Evolutionary conservation across 2,797 vertebrate genomes (phyloP), one percentile per base, ranked within the genome.

Genomic region (Propithecus perrieri): DNA sequence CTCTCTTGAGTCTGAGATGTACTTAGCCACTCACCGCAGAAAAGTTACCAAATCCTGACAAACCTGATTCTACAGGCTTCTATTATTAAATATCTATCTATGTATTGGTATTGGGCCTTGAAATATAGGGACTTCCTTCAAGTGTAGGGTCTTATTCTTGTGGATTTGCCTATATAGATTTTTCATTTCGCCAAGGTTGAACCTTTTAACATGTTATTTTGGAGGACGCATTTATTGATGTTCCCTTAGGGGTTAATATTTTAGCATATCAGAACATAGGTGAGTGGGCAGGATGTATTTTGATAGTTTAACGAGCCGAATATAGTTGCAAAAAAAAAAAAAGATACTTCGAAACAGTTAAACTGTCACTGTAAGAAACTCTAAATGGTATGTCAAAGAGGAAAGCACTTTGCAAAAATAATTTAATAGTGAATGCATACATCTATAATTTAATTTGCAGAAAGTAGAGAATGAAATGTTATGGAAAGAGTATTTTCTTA

Each of bases 371-470:
- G 79, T 86, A 72, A 91, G 43, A 95, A 93, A 85, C 41, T 65
- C 57, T 89, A 63, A 89, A 69, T 50, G 43, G 28, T 41, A 17
- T 91, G 69, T 94, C 92, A 46, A 43, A 75, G 71, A 71, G 6
- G 35, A 91, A 89, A 93, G 46, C 53, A 46, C 67, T 76, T 50
- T 18, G 57, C 20, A 65, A 86, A 94, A 91, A 50, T 69, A 94
- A 75, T 57, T 89, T 79, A 76, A 1, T 89, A 87, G 38, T 33
- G 59, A 76, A 83, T 84, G 41, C 46, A 50, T 33, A 57, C 65
- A 48, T 43, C 75, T 89, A 7, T 84, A 55, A 90, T 95, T 95
- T 89, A 84, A 91, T 92, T 86, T 96, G 46, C 8, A 50, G 10
- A 11, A 75, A 84, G 13, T 10, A 24, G 15, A 87, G 69, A 81